phyloP scores from a whole-genome alignment of 1,140 invertebrate species.

The Scaptomyza pallida region DNA sequence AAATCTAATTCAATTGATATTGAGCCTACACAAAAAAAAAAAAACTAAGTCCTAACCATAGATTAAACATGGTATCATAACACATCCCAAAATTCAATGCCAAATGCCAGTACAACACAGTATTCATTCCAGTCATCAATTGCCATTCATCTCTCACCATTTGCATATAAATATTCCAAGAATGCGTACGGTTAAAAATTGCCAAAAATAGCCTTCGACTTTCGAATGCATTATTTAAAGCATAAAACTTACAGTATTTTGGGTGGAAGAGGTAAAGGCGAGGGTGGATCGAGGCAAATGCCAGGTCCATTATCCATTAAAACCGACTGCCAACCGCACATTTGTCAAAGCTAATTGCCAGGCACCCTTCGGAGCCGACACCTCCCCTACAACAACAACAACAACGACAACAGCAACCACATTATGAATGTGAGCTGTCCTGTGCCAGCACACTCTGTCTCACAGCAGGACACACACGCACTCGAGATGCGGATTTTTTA shows the following conservation, averaged over 20 bases:
- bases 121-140: slow-evolving; percentile 7
- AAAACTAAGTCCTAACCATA: no score
- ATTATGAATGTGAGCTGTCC: slow-evolving; percentile 28
- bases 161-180: slow-evolving; percentile 19
- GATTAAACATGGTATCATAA: neutral
- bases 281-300: neutral
- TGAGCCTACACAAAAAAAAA: no score
- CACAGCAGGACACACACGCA: slow-evolving; percentile 16
- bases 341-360: slow-evolving; percentile 74
- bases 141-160: slow-evolving; percentile 10
- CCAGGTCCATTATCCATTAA: slow-evolving; percentile 71
- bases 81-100: neutral
- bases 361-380: slow-evolving; percentile 65
- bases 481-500: slow-evolving; percentile 49
- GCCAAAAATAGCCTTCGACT: neutral
- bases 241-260: slow-evolving; percentile 8
- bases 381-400: slow-evolving; percentile 43
- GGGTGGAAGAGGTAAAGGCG: neutral
- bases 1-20: no score
- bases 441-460: slow-evolving; percentile 28
- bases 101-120: slow-evolving; percentile 2
- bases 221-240: slow-evolving; percentile 25
- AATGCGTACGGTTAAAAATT: neutral
- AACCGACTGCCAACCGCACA: slow-evolving; percentile 71
- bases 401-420: slow-evolving; percentile 4